A percentile compares a stretch with the other conserved stretches of the same genome.
These are phyloP conservation scores for Timema cristinae DNA, from an alignment of 2,888 invertebrate genomes.

Conservation along the genomic window DNA sequence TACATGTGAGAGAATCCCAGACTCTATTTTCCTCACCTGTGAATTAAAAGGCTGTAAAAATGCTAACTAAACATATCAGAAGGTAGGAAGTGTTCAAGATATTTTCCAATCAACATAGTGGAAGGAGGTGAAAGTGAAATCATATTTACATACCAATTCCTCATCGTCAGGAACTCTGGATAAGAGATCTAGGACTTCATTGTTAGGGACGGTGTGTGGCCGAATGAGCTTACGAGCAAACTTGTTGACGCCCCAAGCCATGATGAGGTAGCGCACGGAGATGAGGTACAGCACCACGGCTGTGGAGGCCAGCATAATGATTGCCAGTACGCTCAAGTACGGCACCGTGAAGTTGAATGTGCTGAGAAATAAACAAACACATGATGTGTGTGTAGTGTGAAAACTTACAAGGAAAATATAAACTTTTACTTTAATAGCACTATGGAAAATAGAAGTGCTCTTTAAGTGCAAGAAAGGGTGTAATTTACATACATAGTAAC, in stretches of 20 bases:
- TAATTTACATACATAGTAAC: too few relatives aligned
- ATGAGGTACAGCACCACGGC: constrained; percentile 80
- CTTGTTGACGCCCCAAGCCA: constrained; percentile 95
- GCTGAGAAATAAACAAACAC: constrained; percentile 54
- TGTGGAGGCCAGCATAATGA: constrained; percentile 68
- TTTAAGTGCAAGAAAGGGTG: too few relatives aligned
- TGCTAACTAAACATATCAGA: too few relatives aligned
- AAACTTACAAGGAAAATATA: too few relatives aligned
- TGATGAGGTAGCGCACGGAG: constrained; percentile 82
- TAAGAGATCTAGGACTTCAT: constrained; percentile 91
- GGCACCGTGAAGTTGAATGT: constrained; percentile 96
- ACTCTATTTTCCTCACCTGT: too few relatives aligned
- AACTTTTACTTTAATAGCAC: too few relatives aligned
- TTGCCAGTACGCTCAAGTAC: constrained; percentile 90
- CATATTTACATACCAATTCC: constrained; percentile 66
- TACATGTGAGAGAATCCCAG: too few relatives aligned
- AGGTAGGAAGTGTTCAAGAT: too few relatives aligned
- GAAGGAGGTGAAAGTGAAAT: neutral
- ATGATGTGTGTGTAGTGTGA: neutral
- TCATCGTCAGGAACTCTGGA: constrained; percentile 94
- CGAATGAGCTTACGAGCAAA: constrained; percentile 89
- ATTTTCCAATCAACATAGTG: too few relatives aligned
- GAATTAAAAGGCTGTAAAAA: too few relatives aligned
- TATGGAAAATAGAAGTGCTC: too few relatives aligned
- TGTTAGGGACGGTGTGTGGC: constrained; percentile 94